Evolutionary conservation across 2,113 vertebrate genomes (phyloP), one percentile per base, ranked within the genome.

Genomic region (Lamprotornis superbus): DNA sequence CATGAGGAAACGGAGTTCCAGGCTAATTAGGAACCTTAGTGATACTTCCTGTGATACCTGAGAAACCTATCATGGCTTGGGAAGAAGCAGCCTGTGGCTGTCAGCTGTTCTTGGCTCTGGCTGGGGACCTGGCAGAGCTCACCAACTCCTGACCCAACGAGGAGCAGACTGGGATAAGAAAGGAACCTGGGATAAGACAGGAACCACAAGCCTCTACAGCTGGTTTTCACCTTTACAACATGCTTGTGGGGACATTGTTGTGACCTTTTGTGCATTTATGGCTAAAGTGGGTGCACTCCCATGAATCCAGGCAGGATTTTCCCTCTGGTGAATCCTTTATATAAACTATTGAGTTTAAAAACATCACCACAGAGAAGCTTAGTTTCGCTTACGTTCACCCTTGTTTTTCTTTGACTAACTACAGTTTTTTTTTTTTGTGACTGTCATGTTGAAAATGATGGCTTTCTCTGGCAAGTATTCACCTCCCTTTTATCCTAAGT

Each of bases 1-100:
- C 20, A 2, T 1, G 35, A 77, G 28, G 63, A 75, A 52, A 7
- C 0, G 0, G 7, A 46, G 20, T 22, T 74, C 59, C 37, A 33
- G 61, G 25, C 9, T 60, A 28, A 49, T 84, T 17, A 46, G 56
- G 39, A 89, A 14, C 56, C 27, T 63, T 20, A 2, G 5, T 30
- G 31, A 52, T 30, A 7, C 46, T 59, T 50, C 61, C 68, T 59
- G 59, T 60, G 86, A 56, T 33, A 40, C 44, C 65, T 84, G 49
- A 82, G 77, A 69, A 95, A 68, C 33, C 21, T 24, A 4, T 15
- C 47, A 11, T 4, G 67, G 4, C 64, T 40, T 25, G 50, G 3
- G 12, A 46, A 56, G 56, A 63, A 46, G 20, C 7, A 40, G 15
- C 23, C 22, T 73, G 46, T 39, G 59, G n/a, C 55, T 57, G 44